phyloP scores from a whole-genome alignment of 2,113 vertebrate species.

The Baryphthengus martii region DNA sequence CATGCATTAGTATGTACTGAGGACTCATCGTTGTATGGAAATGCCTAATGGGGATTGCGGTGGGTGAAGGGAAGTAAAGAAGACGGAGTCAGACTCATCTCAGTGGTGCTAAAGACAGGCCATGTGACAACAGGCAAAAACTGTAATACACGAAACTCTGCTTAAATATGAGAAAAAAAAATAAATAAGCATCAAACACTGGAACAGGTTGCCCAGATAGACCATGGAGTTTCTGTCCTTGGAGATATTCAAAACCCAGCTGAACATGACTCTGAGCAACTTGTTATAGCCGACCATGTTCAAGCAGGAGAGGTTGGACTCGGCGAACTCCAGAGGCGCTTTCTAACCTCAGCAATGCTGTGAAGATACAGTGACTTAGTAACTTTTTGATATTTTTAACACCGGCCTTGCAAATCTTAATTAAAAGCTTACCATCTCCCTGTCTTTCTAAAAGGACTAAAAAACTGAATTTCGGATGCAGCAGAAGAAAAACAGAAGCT shows the following conservation, averaged over 20 bases:
- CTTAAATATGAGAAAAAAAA: neutral
- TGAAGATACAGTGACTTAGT: neutral
- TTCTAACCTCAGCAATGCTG: neutral
- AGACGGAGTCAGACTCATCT: neutral
- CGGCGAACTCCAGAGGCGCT: fast-evolving
- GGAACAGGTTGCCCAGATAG: neutral
- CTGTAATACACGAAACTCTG: neutral
- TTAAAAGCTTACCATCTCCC: neutral
- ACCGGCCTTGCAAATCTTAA: neutral
- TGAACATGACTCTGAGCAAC: neutral
- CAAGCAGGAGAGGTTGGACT: neutral
- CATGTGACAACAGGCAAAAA: fast-evolving
- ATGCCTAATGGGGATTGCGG: neutral
- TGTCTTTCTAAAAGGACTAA: neutral
- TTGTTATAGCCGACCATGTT: neutral
- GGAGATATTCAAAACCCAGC: neutral
- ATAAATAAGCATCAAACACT: too few relatives aligned
- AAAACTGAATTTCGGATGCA: neutral
- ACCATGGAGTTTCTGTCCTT: neutral
- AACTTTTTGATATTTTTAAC: neutral
- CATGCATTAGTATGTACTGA: neutral
- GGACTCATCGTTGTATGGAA: neutral
- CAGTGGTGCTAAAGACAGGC: neutral
- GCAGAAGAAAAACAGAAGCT: neutral
- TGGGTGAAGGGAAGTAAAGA: neutral